phyloP scores from a whole-genome alignment of 2,888 invertebrate genomes.

The Odontothrips loti region DNA sequence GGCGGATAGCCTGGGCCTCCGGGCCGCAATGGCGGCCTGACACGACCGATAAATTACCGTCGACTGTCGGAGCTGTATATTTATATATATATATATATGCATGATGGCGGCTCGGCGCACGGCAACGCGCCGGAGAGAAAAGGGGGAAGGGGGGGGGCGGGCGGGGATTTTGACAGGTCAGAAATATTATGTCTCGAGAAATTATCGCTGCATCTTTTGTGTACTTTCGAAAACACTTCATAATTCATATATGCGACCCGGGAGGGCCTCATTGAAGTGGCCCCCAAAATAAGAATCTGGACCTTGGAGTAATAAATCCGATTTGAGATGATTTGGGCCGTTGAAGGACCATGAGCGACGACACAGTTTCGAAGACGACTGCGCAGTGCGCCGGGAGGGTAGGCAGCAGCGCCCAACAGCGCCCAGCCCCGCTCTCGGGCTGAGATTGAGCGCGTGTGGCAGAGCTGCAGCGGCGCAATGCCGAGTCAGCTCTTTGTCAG shows the following conservation, averaged over 20 bases:
- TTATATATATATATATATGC: background rate
- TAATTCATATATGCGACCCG: background rate
- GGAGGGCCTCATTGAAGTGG: too few species aligned
- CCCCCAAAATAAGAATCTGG: too few species aligned
- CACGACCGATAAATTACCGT: conserved; percentile 17
- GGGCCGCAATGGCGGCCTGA: background rate
- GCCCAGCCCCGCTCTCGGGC: too few species aligned
- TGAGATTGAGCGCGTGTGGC: background rate
- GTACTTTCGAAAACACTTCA: conserved; percentile 23
- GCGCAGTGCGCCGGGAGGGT: too few species aligned
- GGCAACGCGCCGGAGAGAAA: background rate
- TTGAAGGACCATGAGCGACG: too few species aligned
- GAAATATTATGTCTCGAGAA: conserved; percentile 26
- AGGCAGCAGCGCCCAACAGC: too few species aligned
- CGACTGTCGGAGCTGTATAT: background rate
- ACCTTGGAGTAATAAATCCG: too few species aligned
- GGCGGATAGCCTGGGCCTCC: background rate
- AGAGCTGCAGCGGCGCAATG: background rate
- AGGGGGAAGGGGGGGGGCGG: background rate
- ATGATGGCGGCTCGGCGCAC: background rate
- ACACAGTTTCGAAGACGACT: too few species aligned
- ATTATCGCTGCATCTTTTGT: conserved; percentile 25
- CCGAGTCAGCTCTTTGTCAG: background rate
- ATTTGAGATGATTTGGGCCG: too few species aligned
- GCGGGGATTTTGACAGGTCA: conserved; percentile 11